Evolutionary conservation across 2,113 vertebrate species (phyloP).

Genomic region (Hemichromis elongatus): DNA sequence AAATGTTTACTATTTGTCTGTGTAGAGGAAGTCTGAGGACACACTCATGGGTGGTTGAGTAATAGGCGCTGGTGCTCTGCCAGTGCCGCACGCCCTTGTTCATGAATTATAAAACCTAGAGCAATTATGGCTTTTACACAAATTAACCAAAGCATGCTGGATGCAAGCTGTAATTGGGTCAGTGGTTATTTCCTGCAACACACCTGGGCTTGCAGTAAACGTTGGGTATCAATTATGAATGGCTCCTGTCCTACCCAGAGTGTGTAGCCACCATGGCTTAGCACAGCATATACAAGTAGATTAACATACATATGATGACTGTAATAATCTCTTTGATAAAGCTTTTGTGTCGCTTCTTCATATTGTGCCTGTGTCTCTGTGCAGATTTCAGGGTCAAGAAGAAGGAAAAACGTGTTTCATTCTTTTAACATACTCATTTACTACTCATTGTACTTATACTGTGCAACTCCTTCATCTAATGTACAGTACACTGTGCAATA

Average conservation of each 20-base stretch:
- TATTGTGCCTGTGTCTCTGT: neutral
- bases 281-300: conserved; percentile 43
- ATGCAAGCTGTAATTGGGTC: conserved; percentile 73
- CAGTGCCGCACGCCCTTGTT: conserved; percentile 58
- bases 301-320: conserved; percentile 60
- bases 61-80: conserved; percentile 68
- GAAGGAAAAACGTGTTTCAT: neutral
- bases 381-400: neutral
- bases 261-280: conserved; percentile 34
- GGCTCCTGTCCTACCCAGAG: conserved; percentile 46
- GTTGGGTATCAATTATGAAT: conserved; percentile 70
- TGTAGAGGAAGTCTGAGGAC: conserved; percentile 14
- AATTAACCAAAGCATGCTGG: conserved; percentile 72
- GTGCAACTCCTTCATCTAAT: neutral
- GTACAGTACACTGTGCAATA: neutral
- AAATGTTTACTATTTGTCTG: conserved; percentile 31
- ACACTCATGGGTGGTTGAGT: conserved; percentile 61
- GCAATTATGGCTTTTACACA: conserved; percentile 76
- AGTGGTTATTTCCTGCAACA: conserved; percentile 70
- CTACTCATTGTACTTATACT: neutral
- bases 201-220: conserved; percentile 72
- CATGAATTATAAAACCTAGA: conserved; percentile 74
- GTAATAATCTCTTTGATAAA: conserved; percentile 48
- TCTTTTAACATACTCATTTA: neutral
- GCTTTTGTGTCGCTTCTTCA: neutral